Conservation (phyloP, 92 coral and sea anemone genomes). For the Phenganax marumi region DNA sequence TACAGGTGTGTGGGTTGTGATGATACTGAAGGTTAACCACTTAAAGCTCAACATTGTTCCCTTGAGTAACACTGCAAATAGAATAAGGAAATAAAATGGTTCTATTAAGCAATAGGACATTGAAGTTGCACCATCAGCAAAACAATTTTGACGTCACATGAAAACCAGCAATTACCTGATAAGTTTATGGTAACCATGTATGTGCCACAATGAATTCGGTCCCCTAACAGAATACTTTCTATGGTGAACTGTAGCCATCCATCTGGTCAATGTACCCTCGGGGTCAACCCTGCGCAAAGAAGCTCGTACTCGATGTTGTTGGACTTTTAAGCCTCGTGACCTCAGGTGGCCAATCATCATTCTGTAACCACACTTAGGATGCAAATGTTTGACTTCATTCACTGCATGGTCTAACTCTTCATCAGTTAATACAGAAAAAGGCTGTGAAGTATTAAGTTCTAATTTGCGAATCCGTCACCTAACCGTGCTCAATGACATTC, state of each 20-base stretch:
- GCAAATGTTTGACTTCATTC: slow-evolving; percentile 42
- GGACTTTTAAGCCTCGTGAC: slow-evolving; percentile 44
- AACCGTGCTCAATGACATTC: slow-evolving; percentile 52
- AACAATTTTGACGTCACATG: neutral
- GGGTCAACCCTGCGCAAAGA: slow-evolving; percentile 53
- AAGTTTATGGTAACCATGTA: neutral
- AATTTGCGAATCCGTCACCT: slow-evolving; percentile 44
- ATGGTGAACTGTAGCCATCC: slow-evolving; percentile 58
- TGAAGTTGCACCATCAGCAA: too few species aligned
- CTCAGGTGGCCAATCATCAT: slow-evolving; percentile 61
- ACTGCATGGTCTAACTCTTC: slow-evolving; percentile 48
- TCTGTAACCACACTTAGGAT: slow-evolving; percentile 56
- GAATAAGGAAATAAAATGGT: neutral
- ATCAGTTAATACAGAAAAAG: slow-evolving; percentile 55
- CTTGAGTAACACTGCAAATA: too few species aligned
- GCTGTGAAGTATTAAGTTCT: slow-evolving; percentile 50
- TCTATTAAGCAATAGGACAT: neutral
- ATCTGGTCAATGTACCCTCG: slow-evolving; percentile 55
- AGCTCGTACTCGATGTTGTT: slow-evolving; percentile 47
- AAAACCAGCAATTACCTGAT: neutral
- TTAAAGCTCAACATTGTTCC: too few species aligned
- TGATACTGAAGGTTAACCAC: too few species aligned
- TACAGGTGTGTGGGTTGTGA: too few species aligned
- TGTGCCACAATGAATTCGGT: slow-evolving; percentile 69
- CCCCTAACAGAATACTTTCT: slow-evolving; percentile 61